phyloP scores from a whole-genome alignment of 35 echinoderm and acorn worm species.

The Strongylocentrotus purpuratus region DNA sequence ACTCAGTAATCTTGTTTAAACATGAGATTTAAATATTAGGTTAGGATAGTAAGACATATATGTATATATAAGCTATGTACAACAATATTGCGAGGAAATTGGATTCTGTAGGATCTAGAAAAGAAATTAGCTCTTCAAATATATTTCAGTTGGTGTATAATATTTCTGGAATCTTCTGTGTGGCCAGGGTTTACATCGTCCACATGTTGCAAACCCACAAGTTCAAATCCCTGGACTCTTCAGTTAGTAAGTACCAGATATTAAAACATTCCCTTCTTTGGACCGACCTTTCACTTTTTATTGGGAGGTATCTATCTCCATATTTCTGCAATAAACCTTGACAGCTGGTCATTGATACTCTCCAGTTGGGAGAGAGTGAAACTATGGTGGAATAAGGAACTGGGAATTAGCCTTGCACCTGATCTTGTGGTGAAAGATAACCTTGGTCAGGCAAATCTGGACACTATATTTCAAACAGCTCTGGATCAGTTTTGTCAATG shows the following conservation, averaged over 20 bases:
- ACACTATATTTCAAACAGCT: background rate
- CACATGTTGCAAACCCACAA: background rate
- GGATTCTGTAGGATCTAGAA: background rate
- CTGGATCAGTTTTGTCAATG: background rate
- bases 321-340: slow-evolving; percentile 4
- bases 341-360: slow-evolving; percentile 10
- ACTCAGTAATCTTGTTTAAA: background rate
- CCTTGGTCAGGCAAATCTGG: background rate
- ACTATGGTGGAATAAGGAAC: background rate
- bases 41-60: too few species aligned
- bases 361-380: background rate
- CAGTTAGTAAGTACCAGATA: background rate
- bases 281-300: background rate
- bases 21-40: background rate
- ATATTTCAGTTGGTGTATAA: background rate
- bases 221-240: too few species aligned
- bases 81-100: background rate
- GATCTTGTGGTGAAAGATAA: background rate
- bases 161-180: background rate
- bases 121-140: background rate
- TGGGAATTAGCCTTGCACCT: background rate
- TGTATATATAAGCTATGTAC: too few species aligned
- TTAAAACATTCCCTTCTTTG: background rate
- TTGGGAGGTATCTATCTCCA: background rate
- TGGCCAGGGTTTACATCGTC: background rate